Base-by-base conservation (phyloP, 1,140 invertebrate species). In the Solenopsis fugax region DNA sequence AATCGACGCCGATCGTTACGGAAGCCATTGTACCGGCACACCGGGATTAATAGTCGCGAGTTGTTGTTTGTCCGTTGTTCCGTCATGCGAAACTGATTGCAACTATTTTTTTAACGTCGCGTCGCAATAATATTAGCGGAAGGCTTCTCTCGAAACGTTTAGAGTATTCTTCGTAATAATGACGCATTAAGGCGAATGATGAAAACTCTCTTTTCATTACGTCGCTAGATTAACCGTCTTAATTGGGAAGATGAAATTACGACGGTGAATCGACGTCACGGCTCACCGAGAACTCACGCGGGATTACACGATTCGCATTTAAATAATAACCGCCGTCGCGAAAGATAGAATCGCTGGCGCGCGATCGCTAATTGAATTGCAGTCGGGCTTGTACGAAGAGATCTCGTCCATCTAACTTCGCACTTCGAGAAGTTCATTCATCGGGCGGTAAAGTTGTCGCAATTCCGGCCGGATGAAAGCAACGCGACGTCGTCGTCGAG, bases 371-470 rank as follows among this genome's bases (percentile, higher is more conserved):
- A 75, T 84, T 84, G 80, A 84, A 84, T 84, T 75, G 80, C 67
- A 60, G 69, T 24, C 69, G 24, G 50, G 67, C 54, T 82, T 82
- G 58, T 37, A 73, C 67, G 56, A 24, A 24, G 71, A 60, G 80
- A 84, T 84, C 80, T 75, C 80, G 80, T 75, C 69, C 69, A 75
- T 75, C 80, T 60, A 84, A 84, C 80, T 84, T 82, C 67, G 80
- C 52, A 58, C 80, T 82, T 62, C 12, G 80, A 60, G 41, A 84
- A 84, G 80, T 84, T 84, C 75, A 85, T 89, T 78, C 75, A 72
- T 72, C 85, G 73, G 24, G n/a, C 29, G 45, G 29, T 58, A 82
- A 90, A 90, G 78, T 90, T 90, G 56, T 86, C 76, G 75, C 85
- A 85, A 90, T 84, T 67, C 67, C 58, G 78, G 7, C 29, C 60